Conservation (phyloP, 2,797 vertebrate species). For the Crax fasciolata region DNA sequence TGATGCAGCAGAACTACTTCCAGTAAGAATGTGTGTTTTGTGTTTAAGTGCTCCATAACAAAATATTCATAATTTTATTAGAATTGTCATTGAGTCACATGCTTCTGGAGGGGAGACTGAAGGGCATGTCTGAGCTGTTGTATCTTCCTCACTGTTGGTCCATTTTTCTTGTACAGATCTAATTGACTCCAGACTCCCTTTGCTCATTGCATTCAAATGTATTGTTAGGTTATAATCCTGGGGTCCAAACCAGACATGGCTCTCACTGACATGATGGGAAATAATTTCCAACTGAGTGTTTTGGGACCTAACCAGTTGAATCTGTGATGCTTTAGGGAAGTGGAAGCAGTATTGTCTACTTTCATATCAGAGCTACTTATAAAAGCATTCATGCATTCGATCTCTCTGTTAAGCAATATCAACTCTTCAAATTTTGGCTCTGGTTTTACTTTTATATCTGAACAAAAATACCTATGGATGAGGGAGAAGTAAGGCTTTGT, state of each 20-base stretch:
- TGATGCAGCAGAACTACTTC: background rate
- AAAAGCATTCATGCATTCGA: background rate
- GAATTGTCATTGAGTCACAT: slow-evolving; percentile 9
- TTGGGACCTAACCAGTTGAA: background rate
- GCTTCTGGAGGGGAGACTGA: slow-evolving; percentile 11
- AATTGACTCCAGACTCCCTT: slow-evolving; percentile 33
- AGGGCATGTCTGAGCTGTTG: slow-evolving; percentile 31
- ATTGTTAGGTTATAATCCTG: slow-evolving; percentile 8
- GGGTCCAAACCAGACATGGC: background rate
- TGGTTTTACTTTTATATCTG: background rate
- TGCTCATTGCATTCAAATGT: background rate
- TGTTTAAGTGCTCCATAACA: background rate
- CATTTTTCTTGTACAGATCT: slow-evolving; percentile 40
- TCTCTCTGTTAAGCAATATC: background rate
- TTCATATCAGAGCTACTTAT: background rate
- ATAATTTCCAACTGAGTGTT: background rate
- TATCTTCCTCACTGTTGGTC: slow-evolving; percentile 37
- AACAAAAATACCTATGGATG: background rate
- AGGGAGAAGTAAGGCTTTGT: background rate
- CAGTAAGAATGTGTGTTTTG: background rate
- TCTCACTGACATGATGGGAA: background rate
- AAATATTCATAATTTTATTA: slow-evolving; percentile 43
- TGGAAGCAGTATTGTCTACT: background rate
- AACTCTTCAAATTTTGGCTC: background rate
- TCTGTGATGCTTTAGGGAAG: background rate